Conservation (phyloP, 1,140 invertebrate species). For the Orussus abietinus region DNA sequence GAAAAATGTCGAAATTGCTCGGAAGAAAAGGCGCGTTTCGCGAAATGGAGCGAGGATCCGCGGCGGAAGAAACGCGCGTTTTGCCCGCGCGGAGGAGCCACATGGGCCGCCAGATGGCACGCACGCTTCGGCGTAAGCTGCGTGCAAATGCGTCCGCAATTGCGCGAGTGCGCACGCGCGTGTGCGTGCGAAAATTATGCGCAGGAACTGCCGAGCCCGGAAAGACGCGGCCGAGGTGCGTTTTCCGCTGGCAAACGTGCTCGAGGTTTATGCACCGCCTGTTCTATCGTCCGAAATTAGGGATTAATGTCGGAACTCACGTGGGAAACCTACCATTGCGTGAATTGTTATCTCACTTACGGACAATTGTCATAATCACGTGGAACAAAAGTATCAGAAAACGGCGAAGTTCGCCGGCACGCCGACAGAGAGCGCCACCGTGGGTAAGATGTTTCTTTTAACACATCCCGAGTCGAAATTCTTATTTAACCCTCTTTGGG, state of each 20-base stretch:
- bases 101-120: slow-evolving; percentile 43
- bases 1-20: slow-evolving; percentile 29
- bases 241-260: slow-evolving; percentile 20
- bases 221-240: slow-evolving; percentile 20
- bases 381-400: too few species aligned
- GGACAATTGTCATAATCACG: too few species aligned
- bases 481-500: too few species aligned
- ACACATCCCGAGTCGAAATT: too few species aligned
- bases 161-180: slow-evolving; percentile 19
- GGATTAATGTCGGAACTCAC: background rate
- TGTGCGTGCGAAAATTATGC: slow-evolving; percentile 24
- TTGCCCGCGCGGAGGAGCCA: slow-evolving; percentile 26
- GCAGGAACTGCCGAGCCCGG: slow-evolving; percentile 21
- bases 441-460: too few species aligned
- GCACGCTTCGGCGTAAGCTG: slow-evolving; percentile 24
- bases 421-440: too few species aligned
- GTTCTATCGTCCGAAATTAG: slow-evolving; percentile 2
- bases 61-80: slow-evolving; percentile 25
- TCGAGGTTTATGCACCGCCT: slow-evolving; percentile 12
- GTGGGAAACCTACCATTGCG: slow-evolving; percentile 6
- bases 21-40: slow-evolving; percentile 12
- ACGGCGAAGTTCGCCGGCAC: too few species aligned
- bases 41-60: slow-evolving; percentile 27
- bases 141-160: slow-evolving; percentile 31
- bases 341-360: background rate